Evolutionary conservation across 1,140 invertebrate genomes (phyloP).

Genomic region (Drosophila repleta): DNA sequence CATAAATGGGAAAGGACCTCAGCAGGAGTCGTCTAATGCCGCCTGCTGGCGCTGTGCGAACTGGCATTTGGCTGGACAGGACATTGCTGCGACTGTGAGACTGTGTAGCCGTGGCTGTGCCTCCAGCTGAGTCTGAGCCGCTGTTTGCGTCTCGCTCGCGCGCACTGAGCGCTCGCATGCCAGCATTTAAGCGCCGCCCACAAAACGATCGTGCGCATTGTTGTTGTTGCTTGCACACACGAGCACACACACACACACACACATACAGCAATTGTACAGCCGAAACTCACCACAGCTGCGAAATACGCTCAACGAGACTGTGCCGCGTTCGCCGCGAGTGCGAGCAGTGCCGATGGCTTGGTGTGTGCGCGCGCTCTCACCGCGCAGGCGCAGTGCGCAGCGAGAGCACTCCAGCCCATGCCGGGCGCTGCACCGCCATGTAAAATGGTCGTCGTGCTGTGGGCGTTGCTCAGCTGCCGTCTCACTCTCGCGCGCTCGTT

Average conservation of each 20-base stretch:
- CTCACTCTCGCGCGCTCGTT: constrained; percentile 26
- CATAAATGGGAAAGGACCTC: background rate
- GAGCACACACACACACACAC: background rate
- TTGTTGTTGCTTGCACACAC: constrained; percentile 26
- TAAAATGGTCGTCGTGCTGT: constrained; percentile 72
- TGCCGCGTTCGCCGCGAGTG: constrained; percentile 14
- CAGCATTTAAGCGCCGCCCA: constrained; percentile 58
- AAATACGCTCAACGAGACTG: constrained; percentile 8
- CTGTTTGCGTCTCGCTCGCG: constrained; percentile 50
- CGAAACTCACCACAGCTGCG: constrained; percentile 41
- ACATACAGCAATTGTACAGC: background rate
- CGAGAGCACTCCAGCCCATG: constrained; percentile 44
- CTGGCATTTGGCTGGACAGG: constrained; percentile 9
- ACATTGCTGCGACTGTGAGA: constrained; percentile 12
- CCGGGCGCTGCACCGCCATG: constrained; percentile 42
- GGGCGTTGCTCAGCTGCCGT: constrained; percentile 63
- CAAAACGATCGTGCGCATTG: constrained; percentile 71
- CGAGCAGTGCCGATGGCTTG: constrained; percentile 29
- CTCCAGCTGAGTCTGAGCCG: constrained; percentile 22
- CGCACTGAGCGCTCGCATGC: constrained; percentile 18
- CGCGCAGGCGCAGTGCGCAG: constrained; percentile 31
- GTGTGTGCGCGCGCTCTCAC: constrained; percentile 29
- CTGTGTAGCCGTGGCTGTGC: constrained; percentile 1
- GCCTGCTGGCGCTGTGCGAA: constrained; percentile 3
- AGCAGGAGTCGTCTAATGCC: constrained; percentile 7